phyloP scores from a whole-genome alignment of 2,797 vertebrate genomes.

The Zonotrichia albicollis region DNA sequence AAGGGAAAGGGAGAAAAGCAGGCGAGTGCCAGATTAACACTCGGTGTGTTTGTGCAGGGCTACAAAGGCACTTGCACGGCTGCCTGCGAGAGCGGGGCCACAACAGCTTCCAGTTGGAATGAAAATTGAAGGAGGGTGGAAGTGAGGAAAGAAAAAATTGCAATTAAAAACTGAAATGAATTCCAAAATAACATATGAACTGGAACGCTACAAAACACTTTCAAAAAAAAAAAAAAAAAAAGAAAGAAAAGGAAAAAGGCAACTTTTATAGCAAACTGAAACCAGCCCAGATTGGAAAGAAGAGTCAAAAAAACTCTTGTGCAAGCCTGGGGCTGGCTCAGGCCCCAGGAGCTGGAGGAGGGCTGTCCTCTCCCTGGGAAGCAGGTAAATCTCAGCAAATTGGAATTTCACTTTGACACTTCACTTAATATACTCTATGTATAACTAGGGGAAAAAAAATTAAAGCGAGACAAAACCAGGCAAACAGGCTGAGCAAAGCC shows the following conservation, averaged over 20 bases:
- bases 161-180: conserved; percentile 47
- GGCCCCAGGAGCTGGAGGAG: background rate
- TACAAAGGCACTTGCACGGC: background rate
- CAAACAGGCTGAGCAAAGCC: background rate
- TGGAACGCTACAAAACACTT: background rate
- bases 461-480: background rate
- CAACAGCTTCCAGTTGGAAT: conserved; percentile 36
- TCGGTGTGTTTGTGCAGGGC: background rate
- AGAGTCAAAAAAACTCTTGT: background rate
- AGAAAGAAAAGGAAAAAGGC: background rate
- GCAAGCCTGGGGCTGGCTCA: background rate
- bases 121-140: conserved; percentile 42
- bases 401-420: conserved; percentile 3
- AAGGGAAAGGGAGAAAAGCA: background rate
- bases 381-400: conserved; percentile 22
- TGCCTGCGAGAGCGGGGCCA: background rate
- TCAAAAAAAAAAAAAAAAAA: background rate
- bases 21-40: conserved; percentile 19
- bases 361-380: background rate
- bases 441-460: background rate
- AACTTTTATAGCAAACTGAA: background rate
- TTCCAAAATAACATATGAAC: background rate
- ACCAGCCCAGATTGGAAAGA: background rate
- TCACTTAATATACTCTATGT: background rate
- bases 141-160: conserved; percentile 46